Conservation (phyloP, 2,888 invertebrate species). For the Pollenia labialis region DNA sequence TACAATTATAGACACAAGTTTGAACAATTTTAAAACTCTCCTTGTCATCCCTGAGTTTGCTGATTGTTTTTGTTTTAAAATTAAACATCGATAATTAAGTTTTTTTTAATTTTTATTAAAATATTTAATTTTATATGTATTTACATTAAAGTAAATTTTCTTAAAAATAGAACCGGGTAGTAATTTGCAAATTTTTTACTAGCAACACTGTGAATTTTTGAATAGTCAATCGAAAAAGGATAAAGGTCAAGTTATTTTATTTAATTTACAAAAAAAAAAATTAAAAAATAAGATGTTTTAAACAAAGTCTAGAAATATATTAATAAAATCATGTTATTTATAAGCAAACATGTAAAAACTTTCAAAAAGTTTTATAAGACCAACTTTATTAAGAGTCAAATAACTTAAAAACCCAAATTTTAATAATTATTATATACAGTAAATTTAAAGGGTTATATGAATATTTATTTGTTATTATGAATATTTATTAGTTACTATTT, state of each 20-base stretch:
- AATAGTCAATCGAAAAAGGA: neutral
- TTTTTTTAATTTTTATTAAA: constrained; percentile 56
- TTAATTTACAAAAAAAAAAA: constrained; percentile 11
- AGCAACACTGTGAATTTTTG: constrained; percentile 1
- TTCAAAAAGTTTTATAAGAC: constrained; percentile 29
- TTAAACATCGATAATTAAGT: constrained; percentile 41
- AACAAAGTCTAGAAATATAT: constrained; percentile 34
- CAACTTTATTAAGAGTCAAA: constrained; percentile 27
- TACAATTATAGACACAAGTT: too few relatives aligned
- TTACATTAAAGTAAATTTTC: constrained; percentile 42
- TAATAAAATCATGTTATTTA: constrained; percentile 17
- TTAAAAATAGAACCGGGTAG: constrained; percentile 21
- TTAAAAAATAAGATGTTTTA: constrained; percentile 17
- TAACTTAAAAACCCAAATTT: constrained; percentile 4
- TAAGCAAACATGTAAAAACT: constrained; percentile 29
- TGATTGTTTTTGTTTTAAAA: neutral
- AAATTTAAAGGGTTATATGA: constrained; percentile 4
- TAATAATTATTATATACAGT: constrained; percentile 40
- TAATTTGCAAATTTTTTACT: constrained; percentile 22
- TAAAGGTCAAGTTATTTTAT: constrained; percentile 10
- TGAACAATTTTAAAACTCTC: too few relatives aligned
- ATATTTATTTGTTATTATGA: neutral
- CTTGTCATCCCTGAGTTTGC: too few relatives aligned
- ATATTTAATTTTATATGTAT: constrained; percentile 47
- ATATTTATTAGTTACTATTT: neutral